Base-by-base conservation (phyloP, 2,888 invertebrate genomes). In the Perithous albicinctus region DNA sequence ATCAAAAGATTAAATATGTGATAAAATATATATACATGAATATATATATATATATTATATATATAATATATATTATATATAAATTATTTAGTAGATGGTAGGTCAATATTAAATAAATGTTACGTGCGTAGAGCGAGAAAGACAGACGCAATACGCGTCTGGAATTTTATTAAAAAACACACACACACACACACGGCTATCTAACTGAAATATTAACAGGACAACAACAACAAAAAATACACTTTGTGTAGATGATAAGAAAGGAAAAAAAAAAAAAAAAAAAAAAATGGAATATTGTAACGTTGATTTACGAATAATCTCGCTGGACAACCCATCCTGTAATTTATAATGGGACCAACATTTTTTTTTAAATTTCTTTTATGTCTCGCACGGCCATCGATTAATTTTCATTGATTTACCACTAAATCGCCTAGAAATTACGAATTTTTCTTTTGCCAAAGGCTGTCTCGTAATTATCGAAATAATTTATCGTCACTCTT, bases 321-420 rank as follows among this genome's bases (percentile, higher is more conserved):
- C 84, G 86, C 86, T 84, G 84, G 84, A 82, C 66, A 80, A 85
- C 85, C 85, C 87, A 88, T 88, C 87, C 86, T 90, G 88, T 90
- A 90, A 87, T 87, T 75, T 90, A 88, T 84, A 85, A 89, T 90
- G 92, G 92, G 92, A 92, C 92, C 92, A 92, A 89, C 86, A 84
- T 78, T 78, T 75, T 74, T 35, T 85, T 87, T 87, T 77, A 80
- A n/a, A n/a, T 86, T 88, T 84, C 73, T 78, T 85, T 79, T 75
- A 56, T 69, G 72, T 83, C 78, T 78, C 32, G 63, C 43, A 61
- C 73, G 63, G 73, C 75, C 78, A 73, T 43, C 72, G 59, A 69
- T 64, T 56, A 43, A 80, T 76, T 38, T 59, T 72, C 48, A 78
- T 77, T 35, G 51, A 64, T 54, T 51, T 15, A 20, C 29, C 43